Conservation (phyloP, 2,113 vertebrate species). For the Apteryx owenii region DNA sequence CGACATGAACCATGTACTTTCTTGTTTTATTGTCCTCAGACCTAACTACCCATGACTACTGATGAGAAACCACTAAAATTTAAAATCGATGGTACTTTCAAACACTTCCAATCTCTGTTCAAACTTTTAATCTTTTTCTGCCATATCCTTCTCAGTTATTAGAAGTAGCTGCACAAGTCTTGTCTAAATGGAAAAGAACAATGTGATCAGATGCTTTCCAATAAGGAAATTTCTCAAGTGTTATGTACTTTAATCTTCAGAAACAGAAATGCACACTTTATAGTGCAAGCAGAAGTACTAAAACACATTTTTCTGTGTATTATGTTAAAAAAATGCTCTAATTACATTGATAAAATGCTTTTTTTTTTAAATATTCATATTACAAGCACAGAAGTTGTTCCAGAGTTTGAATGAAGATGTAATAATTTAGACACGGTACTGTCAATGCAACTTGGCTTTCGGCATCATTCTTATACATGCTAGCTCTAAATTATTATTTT, state of each 20-base stretch:
- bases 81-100: background rate
- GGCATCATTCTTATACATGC: background rate
- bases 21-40: background rate
- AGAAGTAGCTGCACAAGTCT: background rate
- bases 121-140: background rate
- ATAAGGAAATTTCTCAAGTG: background rate
- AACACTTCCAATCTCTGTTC: background rate
- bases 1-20: background rate
- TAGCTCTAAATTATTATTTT: background rate
- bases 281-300: background rate
- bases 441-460: background rate
- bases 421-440: background rate
- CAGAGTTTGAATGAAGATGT: background rate
- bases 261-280: background rate
- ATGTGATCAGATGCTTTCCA: background rate
- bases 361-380: slow-evolving; percentile 1
- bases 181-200: background rate
- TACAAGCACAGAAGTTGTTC: background rate
- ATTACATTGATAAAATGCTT: background rate
- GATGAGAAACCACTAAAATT: background rate
- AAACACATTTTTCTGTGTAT: background rate
- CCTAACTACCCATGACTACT: background rate
- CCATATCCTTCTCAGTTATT: background rate
- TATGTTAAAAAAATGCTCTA: background rate
- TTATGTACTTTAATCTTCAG: background rate